Evolutionary conservation across 1,140 invertebrate genomes (phyloP), one percentile per base, ranked within the genome.

Genomic region (Lasaia peninsularis): DNA sequence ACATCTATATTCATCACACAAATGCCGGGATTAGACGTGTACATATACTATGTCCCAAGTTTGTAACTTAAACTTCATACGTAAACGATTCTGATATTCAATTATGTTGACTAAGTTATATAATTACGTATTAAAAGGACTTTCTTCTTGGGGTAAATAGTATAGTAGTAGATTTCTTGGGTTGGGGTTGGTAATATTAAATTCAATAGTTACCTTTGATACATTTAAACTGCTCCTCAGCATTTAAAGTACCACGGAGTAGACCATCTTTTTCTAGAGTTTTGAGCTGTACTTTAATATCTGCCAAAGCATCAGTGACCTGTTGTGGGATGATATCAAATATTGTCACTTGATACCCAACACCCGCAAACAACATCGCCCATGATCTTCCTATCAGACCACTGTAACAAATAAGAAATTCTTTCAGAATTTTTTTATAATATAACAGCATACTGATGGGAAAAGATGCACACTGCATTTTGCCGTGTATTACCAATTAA

Each of bases 301-400:
- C 93, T 16, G 89, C 89, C 0, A 97, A 76, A 0, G 96, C 96
- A 44, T 91, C 92, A 10, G 91, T 79, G 18, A 98, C 92, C 81
- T 96, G 95, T 52, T 94, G 89, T 9, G 92, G 90, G 20, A 94
- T 88, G 32, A 97, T 93, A 77, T 99, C 97, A 78, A 94, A 98
- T 24, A 99, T 89, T 2, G 88, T 88, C 9, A 98, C 97, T 77
- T 95, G 88, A 79, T 98, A 98, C 6, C 96, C 97, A 21, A 94
- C 96, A n/a, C 95, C 93, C 0, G 96, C 96, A 88, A 98, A 99
- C 2, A 99, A 87, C 97, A 99, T 98, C 0, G 97, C 94, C 96
- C 97, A 99, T 71, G 96, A 98, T 53, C 94, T 92, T 7, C 97
- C 98, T 63, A 99, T 98, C 16, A 98, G 88, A 3, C 98, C 98